phyloP scores from a whole-genome alignment of 2,113 vertebrate species.

The Nibea albiflora region DNA sequence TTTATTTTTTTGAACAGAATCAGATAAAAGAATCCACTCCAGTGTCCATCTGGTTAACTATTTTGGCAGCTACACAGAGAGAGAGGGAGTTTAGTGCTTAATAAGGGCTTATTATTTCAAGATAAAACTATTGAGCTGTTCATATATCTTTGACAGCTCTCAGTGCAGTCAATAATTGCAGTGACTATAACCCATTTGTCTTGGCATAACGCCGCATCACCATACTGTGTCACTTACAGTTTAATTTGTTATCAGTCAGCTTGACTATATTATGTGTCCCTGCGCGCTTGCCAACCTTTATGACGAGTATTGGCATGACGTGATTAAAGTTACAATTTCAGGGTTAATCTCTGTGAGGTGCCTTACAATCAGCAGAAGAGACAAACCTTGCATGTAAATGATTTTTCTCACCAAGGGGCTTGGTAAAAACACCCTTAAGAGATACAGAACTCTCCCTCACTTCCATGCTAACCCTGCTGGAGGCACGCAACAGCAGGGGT shows the following conservation, averaged over 20 bases:
- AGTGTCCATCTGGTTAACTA: slow-evolving; percentile 46
- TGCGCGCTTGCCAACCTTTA: slow-evolving; percentile 35
- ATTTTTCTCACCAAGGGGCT: neutral
- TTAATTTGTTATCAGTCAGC: slow-evolving; percentile 69
- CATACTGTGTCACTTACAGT: slow-evolving; percentile 55
- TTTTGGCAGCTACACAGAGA: slow-evolving; percentile 40
- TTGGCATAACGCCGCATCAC: slow-evolving; percentile 46
- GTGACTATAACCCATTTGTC: slow-evolving; percentile 60
- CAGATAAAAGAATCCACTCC: slow-evolving; percentile 26
- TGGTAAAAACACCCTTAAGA: neutral
- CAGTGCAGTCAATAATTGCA: slow-evolving; percentile 62
- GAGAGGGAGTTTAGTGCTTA: slow-evolving; percentile 35
- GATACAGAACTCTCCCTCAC: slow-evolving; percentile 1
- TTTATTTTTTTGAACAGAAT: slow-evolving; percentile 30
- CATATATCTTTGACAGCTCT: slow-evolving; percentile 51
- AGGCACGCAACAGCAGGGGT: slow-evolving; percentile 35
- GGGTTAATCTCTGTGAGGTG: slow-evolving; percentile 33
- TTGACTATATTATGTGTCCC: slow-evolving; percentile 31
- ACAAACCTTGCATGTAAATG: slow-evolving; percentile 11
- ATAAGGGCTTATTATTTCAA: slow-evolving; percentile 50
- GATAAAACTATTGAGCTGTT: slow-evolving; percentile 50
- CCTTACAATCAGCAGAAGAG: slow-evolving; percentile 9
- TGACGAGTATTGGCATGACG: slow-evolving; percentile 36
- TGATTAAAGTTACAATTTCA: slow-evolving; percentile 55
- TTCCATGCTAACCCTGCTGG: slow-evolving; percentile 11